A percentile compares a stretch with the other conserved stretches of the same genome.
phyloP scores from a whole-genome alignment of 2,888 invertebrate species.

The Netelia virgata region DNA sequence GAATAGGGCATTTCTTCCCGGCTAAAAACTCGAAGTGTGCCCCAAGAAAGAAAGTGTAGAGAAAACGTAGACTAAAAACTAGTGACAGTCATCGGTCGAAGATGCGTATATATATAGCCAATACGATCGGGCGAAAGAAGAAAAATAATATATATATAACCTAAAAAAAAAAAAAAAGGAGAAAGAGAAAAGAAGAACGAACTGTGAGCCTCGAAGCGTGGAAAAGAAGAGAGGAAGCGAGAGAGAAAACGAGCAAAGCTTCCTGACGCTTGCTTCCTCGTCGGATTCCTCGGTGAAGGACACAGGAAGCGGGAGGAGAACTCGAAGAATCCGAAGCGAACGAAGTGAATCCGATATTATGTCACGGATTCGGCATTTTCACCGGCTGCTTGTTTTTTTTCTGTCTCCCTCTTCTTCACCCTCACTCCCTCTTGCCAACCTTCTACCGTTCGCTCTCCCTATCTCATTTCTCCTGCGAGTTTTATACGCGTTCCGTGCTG shows the following conservation, averaged over 20 bases:
- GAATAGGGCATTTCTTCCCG: constrained; percentile 2
- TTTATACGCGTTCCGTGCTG: constrained; percentile 37
- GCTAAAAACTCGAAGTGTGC: constrained; percentile 53
- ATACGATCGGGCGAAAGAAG: constrained; percentile 62
- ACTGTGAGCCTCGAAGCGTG: constrained; percentile 40
- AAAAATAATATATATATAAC: constrained; percentile 19
- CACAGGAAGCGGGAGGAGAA: constrained; percentile 36
- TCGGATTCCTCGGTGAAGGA: constrained; percentile 35
- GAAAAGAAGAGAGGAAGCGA: background rate
- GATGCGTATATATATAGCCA: constrained; percentile 38
- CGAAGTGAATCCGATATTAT: constrained; percentile 55
- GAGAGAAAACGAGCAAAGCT: constrained; percentile 15
- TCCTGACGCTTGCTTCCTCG: background rate
- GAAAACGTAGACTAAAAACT: constrained; percentile 30
- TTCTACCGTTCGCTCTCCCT: background rate
- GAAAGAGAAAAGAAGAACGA: constrained; percentile 37
- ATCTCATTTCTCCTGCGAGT: constrained; percentile 34
- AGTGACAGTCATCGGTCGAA: constrained; percentile 33
- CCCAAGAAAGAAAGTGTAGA: constrained; percentile 66
- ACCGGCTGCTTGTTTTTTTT: constrained; percentile 39
- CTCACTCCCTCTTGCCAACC: constrained; percentile 6
- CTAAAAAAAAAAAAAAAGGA: constrained; percentile 36
- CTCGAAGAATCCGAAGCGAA: constrained; percentile 61
- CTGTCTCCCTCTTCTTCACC: constrained; percentile 15
- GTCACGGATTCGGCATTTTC: constrained; percentile 54